A percentile compares a stretch with the other conserved stretches of the same genome.
Evolutionary conservation across 2,888 invertebrate species (phyloP).

Genomic region (Julus scanicus): DNA sequence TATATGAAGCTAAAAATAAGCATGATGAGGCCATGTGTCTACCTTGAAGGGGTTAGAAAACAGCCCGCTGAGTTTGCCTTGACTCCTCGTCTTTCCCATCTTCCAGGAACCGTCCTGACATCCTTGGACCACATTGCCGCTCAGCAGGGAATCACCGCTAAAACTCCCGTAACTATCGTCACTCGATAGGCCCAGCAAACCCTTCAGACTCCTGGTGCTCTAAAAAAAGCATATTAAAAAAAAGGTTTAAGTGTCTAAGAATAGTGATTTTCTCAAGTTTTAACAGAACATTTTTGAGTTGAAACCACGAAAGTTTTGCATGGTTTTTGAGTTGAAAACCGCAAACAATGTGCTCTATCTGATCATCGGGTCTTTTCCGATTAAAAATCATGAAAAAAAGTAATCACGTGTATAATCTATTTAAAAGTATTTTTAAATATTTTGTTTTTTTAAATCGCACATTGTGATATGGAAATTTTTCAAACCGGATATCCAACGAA

Average conservation of each 20-base stretch:
- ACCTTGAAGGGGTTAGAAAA: constrained; percentile 55
- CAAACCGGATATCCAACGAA: no score
- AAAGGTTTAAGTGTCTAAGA: not conserved
- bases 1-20: not conserved
- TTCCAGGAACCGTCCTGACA: constrained; percentile 52
- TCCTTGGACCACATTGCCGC: constrained; percentile 43
- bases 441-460: no score
- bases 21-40: not conserved
- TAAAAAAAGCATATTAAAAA: constrained; percentile 37
- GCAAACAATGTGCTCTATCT: no score
- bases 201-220: constrained; percentile 52
- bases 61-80: constrained; percentile 54
- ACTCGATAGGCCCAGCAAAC: constrained; percentile 48
- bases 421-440: no score
- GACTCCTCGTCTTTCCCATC: constrained; percentile 54
- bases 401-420: no score
- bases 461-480: no score
- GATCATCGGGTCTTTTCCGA: no score
- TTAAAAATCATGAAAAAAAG: no score
- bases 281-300: no score
- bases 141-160: constrained; percentile 5
- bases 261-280: no score
- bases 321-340: no score
- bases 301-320: no score
- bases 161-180: constrained; percentile 49